Evolutionary conservation across 2,888 invertebrate genomes (phyloP), one percentile per base, ranked within the genome.

Genomic region (Loripinus fragilis): DNA sequence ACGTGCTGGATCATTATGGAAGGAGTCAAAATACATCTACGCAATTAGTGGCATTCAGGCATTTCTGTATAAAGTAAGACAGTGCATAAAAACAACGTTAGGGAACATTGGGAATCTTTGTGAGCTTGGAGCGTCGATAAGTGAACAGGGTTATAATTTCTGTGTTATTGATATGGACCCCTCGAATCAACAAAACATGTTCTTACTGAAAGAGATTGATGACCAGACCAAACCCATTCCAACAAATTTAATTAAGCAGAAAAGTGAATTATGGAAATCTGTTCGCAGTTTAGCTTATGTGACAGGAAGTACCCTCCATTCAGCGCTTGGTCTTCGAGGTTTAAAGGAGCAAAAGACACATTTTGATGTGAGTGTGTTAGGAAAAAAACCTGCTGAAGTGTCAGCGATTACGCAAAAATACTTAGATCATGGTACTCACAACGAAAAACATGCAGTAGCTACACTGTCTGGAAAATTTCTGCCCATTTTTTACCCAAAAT

Each of bases 1-100:
- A 52, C 60, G 69, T 15, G 76, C 73, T 3, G 76, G 80, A 7
- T 20, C 25, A 2, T 65, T 66, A 38, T 76, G 76, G 76, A 42
- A 55, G 20, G 38, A 12, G 35, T 7, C 41, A 10, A 41, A 41
- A 41, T 41, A 10, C 15, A 15, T 41, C 7, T 41, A 10, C 15
- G 41, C 41, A 41, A 41, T 41, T 15, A 41, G 41, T 41, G 41
- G 41, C 7, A 41, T 41, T 15, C 41, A 41, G 15, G 41, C 41
- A 15, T 41, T 41, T 41, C 15, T 41, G 41, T 41, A 41, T 41
- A 7, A 15, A 10, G 41, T 41, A 7, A 41, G 41, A 41, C 41
- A 41, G 41, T 41, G 7, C 15, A 7, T 41, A 10, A 15, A 41
- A 41, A 41, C 41, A 41, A 15, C 41, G 15, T 15, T 41, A 15